phyloP scores from a whole-genome alignment of 2,797 vertebrate genomes.

The Cuniculus paca region DNA sequence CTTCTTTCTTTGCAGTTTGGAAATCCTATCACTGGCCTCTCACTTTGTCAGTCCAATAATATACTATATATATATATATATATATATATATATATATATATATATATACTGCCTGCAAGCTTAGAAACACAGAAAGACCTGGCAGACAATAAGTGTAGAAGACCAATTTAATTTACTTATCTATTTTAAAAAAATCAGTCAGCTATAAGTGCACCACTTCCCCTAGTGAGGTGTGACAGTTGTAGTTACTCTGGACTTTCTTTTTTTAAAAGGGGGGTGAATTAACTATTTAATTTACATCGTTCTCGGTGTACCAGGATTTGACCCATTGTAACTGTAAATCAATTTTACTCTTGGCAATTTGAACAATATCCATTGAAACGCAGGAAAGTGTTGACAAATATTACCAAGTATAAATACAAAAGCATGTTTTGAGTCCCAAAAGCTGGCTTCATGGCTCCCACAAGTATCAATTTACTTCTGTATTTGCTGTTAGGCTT shows the following conservation, averaged over 20 bases:
- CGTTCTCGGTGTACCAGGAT: not conserved
- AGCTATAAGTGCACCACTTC: not conserved
- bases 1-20: not conserved
- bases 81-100: no score
- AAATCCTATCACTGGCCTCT: not conserved
- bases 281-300: not conserved
- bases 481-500: not conserved
- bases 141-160: not conserved
- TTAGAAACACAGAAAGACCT: not conserved
- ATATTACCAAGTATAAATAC: not conserved
- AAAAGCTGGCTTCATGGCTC: not conserved
- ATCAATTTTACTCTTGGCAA: conserved; percentile 3
- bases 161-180: not conserved
- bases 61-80: no score
- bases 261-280: not conserved
- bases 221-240: not conserved
- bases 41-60: not conserved
- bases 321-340: not conserved
- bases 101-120: not conserved
- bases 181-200: not conserved
- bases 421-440: not conserved
- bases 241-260: not conserved
- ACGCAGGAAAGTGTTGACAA: not conserved
- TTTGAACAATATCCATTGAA: not conserved
- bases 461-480: not conserved